Conservation (phyloP, 2,888 invertebrate species). For the Coenonympha glycerion region DNA sequence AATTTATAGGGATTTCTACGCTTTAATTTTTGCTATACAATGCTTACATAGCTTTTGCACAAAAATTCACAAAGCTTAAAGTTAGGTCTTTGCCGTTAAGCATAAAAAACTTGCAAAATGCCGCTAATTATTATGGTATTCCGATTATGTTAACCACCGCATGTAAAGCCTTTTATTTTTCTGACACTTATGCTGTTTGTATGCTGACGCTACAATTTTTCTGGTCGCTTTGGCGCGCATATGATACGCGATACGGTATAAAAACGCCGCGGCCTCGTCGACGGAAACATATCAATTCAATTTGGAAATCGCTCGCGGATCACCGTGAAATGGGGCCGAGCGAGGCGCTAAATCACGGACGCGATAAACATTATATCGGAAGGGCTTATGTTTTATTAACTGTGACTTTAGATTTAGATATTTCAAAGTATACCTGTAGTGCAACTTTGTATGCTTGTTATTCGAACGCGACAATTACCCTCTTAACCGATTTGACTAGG, state of each 20-base stretch:
- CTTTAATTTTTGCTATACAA: too few relatives aligned
- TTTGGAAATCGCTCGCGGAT: slow-evolving; percentile 52
- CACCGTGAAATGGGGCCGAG: slow-evolving; percentile 64
- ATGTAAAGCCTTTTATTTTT: too few relatives aligned
- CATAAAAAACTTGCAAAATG: too few relatives aligned
- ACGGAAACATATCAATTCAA: slow-evolving; percentile 75
- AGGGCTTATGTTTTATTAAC: slow-evolving; percentile 66
- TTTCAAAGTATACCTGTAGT: slow-evolving; percentile 9
- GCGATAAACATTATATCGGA: slow-evolving; percentile 69
- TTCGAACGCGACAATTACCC: too few relatives aligned
- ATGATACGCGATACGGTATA: slow-evolving; percentile 68
- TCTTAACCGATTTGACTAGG: too few relatives aligned
- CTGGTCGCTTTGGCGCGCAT: slow-evolving; percentile 58
- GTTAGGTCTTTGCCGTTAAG: too few relatives aligned
- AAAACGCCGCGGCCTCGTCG: slow-evolving; percentile 64
- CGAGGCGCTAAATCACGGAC: slow-evolving; percentile 57
- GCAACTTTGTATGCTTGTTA: too few relatives aligned
- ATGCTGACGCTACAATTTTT: slow-evolving; percentile 52
- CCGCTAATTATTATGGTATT: too few relatives aligned
- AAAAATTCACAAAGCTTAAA: too few relatives aligned
- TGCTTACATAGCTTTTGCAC: background rate
- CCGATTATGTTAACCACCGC: too few relatives aligned
- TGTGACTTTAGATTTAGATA: slow-evolving; percentile 51
- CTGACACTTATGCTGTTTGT: background rate
- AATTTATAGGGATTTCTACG: too few relatives aligned